Base-by-base conservation (phyloP, 2,113 vertebrate species). In the Fregata magnificens region DNA sequence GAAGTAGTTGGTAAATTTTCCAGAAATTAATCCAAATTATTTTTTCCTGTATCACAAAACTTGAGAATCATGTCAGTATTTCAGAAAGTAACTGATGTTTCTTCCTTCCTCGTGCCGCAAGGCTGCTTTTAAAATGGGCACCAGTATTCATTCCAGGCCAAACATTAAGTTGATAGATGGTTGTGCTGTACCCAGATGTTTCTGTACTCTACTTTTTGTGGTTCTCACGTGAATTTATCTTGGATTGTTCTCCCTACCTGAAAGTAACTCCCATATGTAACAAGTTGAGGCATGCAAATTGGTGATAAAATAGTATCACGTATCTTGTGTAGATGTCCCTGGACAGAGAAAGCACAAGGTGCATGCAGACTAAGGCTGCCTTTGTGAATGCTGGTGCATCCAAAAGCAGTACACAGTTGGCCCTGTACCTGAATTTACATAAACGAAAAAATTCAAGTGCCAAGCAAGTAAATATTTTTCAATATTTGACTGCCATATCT, bases 401-500 rank as follows among this genome's bases (percentile, higher is more conserved):
- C 63, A 19, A 31, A 38, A 73, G 61, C 88, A 36, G 31, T 5
- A 5, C 38, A 9, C 17, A 29, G 18, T 49, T 89, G 82, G 76
- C 80, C 40, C 32, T 53, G 4, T 52, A 62, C 8, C n/a, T 87
- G 77, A 89, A n/a, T 38, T 47, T 50, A 58, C 1, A 0, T n/a
- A n/a, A 61, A 66, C 42, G n/a, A 87, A 80, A 89, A 88, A 36
- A 80, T 36, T 32, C 7, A 20, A 89, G 71, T 73, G 91, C 84
- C 63, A 76, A 88, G 61, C 74, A 70, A 88, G 91, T 94, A 97
- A 95, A 93, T 95, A 93, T 93, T 95, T 95, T 93, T 90, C 94
- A 92, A 36, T 94, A 90, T 97, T 97, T 95, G 90, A 83, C 95
- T 97, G 67, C 87, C 3, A 13, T 97, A 78, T 95, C 93, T 95